Evolutionary conservation across 2,797 vertebrate genomes (phyloP), one percentile per base, ranked within the genome.

Genomic region (Pseudopleuronectes americanus): DNA sequence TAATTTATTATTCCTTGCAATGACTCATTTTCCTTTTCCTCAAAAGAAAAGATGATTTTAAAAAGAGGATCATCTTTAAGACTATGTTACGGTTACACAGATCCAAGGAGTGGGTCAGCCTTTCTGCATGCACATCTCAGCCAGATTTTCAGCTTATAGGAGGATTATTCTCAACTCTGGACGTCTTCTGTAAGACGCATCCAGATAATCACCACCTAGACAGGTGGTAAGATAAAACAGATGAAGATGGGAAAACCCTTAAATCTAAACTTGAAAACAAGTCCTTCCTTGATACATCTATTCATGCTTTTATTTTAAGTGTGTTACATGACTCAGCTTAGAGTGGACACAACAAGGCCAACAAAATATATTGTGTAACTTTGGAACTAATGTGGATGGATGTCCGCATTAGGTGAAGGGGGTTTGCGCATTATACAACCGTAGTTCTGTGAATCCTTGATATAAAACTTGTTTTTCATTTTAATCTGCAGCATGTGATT

Each of bases 71-170:
- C 5, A 74, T 72, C 62, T 76, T 48, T 58, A 71, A 71, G 77
- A 71, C 57, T 48, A 47, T 68, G 75, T 66, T 78, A 66, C 2
- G 23, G 59, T 58, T 68, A 64, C 56, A 72, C 57, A 63, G 59
- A 71, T 72, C 62, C 22, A 71, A 80, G 72, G 65, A 84, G 55
- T 24, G 57, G 79, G 76, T 87, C 81, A 79, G 64, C 24, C 58
- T 62, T 4, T 45, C 72, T 68, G 47, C 57, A 57, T 81, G 64
- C 51, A 66, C 74, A 85, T 89, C 74, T 79, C 74, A 80, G 84
- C 57, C 88, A 84, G 91, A 89, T 92, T 90, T 85, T 77, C 71
- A 84, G 84, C 64, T 92, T 89, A 90, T 66, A 64, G 59, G 61
- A 48, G 81, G 90, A 92, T 92, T 91, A 89, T 87, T 85, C 54